Base-by-base conservation (phyloP, 2,797 vertebrate genomes). In the Strix occidentalis region DNA sequence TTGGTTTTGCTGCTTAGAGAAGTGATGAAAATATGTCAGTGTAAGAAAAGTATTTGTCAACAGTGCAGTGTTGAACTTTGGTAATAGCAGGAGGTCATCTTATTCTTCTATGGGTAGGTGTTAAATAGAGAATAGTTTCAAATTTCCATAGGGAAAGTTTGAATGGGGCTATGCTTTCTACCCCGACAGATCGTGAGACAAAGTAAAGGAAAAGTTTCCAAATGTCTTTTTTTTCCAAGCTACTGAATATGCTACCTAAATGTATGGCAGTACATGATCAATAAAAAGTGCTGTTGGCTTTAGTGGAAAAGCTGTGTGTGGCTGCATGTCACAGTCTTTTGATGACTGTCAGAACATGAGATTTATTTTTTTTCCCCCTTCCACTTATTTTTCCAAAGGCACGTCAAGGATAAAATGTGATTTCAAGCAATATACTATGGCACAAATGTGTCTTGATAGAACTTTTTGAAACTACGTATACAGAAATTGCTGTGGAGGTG, bases 351-450 rank as follows among this genome's bases (percentile, higher is more conserved):
- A 64, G 33, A 33, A 8, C 5, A 35, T 31, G 29, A 63, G 25
- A 4, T 39, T 0, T 1, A n/a, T 41, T n/a, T 43, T 43, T 43
- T 43, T 2, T 11, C 15, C 6, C 5, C 6, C 31, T 87, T 71
- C 16, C 11, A 5, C 12, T 43, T 68, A 15, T 61, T 72, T 86
- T 70, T 7, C 31, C 17, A 3, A 57, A 51, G 18, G 21, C 60
- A 39, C 5, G 1, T 51, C 13, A 31, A 24, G 35, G 45, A 16
- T 33, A 57, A 76, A 84, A 71, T 15, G 6, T 26, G 7, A 29
- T 74, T 85, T 66, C 31, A 69, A 60, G 50, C 26, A 51, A 7
- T 48, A 6, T 33, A 3, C 33, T 24, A 0, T n/a, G 7, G 5
- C 33, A 29, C 35, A 51, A 28, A 31, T 33, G 6, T 18, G 5